Conservation (phyloP, 2,888 invertebrate species). For the Drosophila mercatorum region DNA sequence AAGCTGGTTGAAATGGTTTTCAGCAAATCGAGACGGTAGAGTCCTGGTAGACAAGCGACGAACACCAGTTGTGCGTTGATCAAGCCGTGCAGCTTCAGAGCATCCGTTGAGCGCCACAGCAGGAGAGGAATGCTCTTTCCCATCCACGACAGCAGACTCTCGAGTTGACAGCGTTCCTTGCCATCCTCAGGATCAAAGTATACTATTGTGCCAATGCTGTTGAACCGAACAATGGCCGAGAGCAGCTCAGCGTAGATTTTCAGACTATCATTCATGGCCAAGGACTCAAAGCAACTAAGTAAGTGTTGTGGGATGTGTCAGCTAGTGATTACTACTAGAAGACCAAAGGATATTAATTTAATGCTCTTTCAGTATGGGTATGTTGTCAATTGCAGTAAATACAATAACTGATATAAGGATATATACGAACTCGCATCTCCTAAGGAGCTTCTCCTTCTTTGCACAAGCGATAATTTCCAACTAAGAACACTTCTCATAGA, state of each 20-base stretch:
- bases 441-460: too few species aligned
- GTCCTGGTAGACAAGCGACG: conserved; percentile 48
- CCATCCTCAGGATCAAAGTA: conserved; percentile 50
- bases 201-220: conserved; percentile 42
- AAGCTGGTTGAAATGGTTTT: conserved; percentile 29
- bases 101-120: conserved; percentile 35
- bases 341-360: accelerated
- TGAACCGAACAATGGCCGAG: conserved; percentile 18
- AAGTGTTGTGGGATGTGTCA: too few species aligned
- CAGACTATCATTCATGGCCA: conserved; percentile 34
- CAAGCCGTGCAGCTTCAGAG: conserved; percentile 19
- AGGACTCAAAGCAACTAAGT: conserved; percentile 15
- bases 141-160: conserved; percentile 3
- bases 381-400: neutral
- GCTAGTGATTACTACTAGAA: neutral
- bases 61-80: conserved; percentile 44
- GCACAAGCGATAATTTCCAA: too few species aligned
- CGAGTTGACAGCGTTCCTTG: conserved; percentile 35
- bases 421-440: too few species aligned
- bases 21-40: conserved; percentile 42
- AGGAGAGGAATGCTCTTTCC: conserved; percentile 43
- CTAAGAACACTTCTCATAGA: too few species aligned
- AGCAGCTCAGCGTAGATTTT: conserved; percentile 30
- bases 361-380: neutral
- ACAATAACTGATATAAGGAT: too few species aligned